Evolutionary conservation across 2,797 vertebrate species (phyloP), one percentile per base, ranked within the genome.

Genomic region (Phrynocephalus vlangalii): DNA sequence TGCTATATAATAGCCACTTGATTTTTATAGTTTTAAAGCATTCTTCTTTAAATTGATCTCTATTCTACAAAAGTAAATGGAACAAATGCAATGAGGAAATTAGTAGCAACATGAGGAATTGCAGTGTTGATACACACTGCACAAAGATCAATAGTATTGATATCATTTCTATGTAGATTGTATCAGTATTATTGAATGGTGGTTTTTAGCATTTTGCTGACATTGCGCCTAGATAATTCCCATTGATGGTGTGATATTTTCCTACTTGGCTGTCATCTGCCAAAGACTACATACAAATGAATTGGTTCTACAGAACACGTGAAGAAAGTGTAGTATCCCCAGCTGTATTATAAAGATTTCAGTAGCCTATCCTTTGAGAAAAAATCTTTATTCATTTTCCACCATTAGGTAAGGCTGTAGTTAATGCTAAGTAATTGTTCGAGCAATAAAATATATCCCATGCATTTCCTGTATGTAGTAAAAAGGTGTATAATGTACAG

Each of bases 1-100:
- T 26, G 84, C 72, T 30, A 83, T 92, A 87, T 89, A 92, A 92
- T 90, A 91, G 88, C 93, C 92, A 6, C 2, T 38, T 83, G 92
- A 66, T 91, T 48, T 66, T 81, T 33, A 2, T 18, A 60, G 1
- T 56, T 75, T 56, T 76, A 81, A 38, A 76, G 20, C 85, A 87
- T 56, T 50, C n/a, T 20, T 22, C 22, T 3, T 88, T 52, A 85
- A n/a, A 22, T 24, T 89, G 91, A 82, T 11, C 33, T 48, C 33
- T 50, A 63, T 92, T 95, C 85, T 91, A 85, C 90, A 91, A 91
- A 90, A 92, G 82, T 88, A 24, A 92, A 88, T 30, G 48, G 20
- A 67, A 56, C 20, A 83, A 83, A 84, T 80, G 33, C 28, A 24
- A 16, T 89, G 91, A 89, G 52, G 79, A 92, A 82, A 90, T 88